Conservation (phyloP, 2,113 vertebrate species). For the Astur gentilis region DNA sequence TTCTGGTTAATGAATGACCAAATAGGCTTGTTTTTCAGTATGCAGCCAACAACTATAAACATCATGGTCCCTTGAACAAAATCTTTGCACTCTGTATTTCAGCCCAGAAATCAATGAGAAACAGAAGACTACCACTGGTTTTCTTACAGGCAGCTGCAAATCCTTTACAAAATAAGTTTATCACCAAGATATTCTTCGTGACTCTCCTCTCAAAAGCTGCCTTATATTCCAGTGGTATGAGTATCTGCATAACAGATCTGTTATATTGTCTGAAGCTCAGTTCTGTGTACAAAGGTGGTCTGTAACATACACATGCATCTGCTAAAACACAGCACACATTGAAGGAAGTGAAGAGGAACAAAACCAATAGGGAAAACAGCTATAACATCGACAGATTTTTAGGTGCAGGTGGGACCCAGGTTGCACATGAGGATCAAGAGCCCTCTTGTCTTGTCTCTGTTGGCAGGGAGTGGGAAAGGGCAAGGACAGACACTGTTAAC, state of each 20-base stretch:
- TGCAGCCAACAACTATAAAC: neutral
- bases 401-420: neutral
- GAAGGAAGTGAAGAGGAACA: neutral
- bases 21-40: neutral
- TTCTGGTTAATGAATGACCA: slow-evolving; percentile 23
- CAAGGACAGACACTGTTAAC: neutral
- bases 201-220: neutral
- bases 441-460: neutral
- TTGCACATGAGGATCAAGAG: neutral
- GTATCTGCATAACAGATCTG: neutral
- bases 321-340: neutral
- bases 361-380: neutral
- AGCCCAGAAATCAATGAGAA: neutral
- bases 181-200: neutral
- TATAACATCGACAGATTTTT: neutral
- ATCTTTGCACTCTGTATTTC: neutral
- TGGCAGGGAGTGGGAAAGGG: neutral
- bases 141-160: neutral
- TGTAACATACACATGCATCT: neutral
- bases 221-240: neutral
- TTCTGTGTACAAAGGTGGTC: neutral
- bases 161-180: neutral
- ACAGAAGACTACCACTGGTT: neutral
- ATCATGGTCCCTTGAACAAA: neutral
- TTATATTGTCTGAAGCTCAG: neutral